Conservation (phyloP, 2,113 vertebrate genomes). For the Sinocyclocheilus anshuiensis region DNA sequence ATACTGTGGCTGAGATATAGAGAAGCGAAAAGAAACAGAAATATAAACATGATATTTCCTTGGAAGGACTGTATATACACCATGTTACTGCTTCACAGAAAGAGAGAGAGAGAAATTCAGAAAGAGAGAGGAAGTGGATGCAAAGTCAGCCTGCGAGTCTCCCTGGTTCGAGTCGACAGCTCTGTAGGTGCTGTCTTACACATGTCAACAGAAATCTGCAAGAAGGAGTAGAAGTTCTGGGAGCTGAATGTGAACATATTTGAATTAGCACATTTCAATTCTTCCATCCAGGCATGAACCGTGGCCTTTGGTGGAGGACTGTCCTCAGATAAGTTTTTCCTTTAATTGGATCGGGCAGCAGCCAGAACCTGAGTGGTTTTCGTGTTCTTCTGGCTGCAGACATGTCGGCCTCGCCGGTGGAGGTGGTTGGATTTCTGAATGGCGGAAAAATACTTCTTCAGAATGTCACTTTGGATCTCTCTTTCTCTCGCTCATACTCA, state of each 20-base stretch:
- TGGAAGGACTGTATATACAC: background rate
- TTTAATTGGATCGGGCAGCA: constrained; percentile 30
- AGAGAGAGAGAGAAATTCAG: background rate
- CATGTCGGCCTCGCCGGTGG: background rate
- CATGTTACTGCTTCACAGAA: background rate
- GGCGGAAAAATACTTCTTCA: constrained; percentile 21
- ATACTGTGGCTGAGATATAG: background rate
- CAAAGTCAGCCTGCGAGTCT: background rate
- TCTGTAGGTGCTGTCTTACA: constrained; percentile 24
- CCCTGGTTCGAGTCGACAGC: background rate
- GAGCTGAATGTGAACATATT: constrained; percentile 27
- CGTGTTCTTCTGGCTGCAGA: constrained; percentile 12
- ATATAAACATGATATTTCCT: background rate
- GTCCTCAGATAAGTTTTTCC: constrained; percentile 19
- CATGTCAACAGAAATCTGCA: background rate
- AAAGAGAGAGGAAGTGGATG: background rate
- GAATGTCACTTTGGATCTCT: constrained; percentile 18
- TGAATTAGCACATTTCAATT: constrained; percentile 28
- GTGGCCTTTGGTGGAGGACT: constrained; percentile 17
- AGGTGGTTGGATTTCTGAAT: constrained; percentile 6
- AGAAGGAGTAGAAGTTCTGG: background rate
- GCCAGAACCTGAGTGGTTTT: background rate
- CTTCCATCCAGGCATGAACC: background rate
- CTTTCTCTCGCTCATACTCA: background rate
- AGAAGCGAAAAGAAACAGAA: background rate